Percentiles rank a stretch among this genome's conserved stretches.
Conservation (phyloP, 2,113 vertebrate species). For the Argyrosomus japonicus region DNA sequence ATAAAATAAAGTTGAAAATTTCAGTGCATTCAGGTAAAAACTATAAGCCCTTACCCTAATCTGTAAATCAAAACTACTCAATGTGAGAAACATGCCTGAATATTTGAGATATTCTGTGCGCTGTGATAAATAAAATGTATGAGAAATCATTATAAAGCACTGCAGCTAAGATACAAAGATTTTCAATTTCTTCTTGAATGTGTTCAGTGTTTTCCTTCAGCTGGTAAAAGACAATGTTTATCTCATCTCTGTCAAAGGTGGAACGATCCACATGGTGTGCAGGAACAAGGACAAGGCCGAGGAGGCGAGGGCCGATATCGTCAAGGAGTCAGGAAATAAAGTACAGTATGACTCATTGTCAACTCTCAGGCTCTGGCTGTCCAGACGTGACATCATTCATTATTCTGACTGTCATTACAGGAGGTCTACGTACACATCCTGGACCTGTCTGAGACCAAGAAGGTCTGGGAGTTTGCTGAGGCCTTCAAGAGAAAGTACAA, state of each 20-base stretch:
- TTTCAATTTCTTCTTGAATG: not conserved
- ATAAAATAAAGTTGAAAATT: not conserved
- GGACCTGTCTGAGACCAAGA: constrained; percentile 84
- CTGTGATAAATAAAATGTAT: not conserved
- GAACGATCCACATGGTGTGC: constrained; percentile 87
- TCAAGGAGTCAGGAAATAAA: constrained; percentile 86
- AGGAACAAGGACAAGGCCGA: constrained; percentile 88
- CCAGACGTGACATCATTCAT: not conserved
- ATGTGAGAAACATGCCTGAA: not conserved
- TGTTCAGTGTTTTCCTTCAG: not conserved
- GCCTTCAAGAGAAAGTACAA: constrained; percentile 85
- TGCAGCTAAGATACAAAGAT: not conserved
- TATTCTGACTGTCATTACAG: constrained; percentile 63
- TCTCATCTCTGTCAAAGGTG: constrained; percentile 71
- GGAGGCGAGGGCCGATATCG: constrained; percentile 84
- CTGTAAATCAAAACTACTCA: not conserved
- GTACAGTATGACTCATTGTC: constrained; percentile 61
- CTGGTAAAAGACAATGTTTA: not conserved
- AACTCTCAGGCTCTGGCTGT: not conserved
- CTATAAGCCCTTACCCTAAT: not conserved
- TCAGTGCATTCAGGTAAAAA: not conserved
- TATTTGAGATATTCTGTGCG: not conserved
- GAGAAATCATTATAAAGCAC: not conserved
- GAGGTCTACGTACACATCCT: constrained; percentile 85
- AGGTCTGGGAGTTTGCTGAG: constrained; percentile 87